Percentiles rank a stretch among this genome's conserved stretches.
phyloP scores from a whole-genome alignment of 23 tunicate species.

The Halocynthia aurantium region DNA sequence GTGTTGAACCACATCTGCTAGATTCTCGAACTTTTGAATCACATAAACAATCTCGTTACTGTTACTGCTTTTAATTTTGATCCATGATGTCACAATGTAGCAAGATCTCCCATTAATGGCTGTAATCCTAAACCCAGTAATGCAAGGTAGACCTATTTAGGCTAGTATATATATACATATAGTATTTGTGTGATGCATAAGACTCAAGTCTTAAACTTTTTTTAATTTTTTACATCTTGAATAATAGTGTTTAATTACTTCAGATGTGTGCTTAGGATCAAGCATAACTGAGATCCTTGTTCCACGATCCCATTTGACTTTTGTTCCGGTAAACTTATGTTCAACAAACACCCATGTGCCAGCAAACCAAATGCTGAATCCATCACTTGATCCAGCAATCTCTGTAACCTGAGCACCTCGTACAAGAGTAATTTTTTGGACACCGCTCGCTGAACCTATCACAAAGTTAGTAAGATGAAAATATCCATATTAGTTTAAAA shows the following conservation, averaged over 20 bases:
- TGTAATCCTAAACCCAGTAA: no score
- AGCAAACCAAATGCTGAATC: conserved; percentile 11
- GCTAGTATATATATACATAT: no score
- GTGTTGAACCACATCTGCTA: no score
- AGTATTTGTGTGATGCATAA: no score
- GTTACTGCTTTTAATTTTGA: no score
- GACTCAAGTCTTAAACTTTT: no score
- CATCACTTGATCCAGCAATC: background rate
- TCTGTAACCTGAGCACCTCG: background rate
- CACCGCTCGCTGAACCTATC: background rate
- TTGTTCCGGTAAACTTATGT: background rate
- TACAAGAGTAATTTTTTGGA: background rate
- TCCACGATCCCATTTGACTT: conserved; percentile 20
- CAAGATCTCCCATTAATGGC: no score
- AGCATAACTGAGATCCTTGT: conserved; percentile 20
- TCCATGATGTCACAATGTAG: no score
- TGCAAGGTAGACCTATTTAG: no score
- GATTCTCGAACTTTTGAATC: no score
- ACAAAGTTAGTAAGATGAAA: background rate
- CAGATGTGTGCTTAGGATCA: background rate
- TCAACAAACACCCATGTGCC: conserved; percentile 20
- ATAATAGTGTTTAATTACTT: background rate
- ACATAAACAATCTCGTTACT: no score
- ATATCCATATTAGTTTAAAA: background rate
- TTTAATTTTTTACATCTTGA: background rate